Evolutionary conservation across 2,888 invertebrate species (phyloP).

Genomic region (Tromatobia lineatoria): DNA sequence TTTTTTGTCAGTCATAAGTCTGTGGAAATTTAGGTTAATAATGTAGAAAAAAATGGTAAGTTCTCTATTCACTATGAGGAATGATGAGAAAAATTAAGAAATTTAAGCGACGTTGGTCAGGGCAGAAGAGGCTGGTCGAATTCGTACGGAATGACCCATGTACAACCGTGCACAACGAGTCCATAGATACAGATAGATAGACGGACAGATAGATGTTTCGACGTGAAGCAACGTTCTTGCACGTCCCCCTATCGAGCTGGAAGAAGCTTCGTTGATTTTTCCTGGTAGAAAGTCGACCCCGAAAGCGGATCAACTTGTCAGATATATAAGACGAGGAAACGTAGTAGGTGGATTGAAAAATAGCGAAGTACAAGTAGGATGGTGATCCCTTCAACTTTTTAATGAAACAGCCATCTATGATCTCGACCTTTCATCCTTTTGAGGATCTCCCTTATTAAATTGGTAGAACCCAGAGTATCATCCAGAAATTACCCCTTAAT

Average conservation of each 20-base stretch:
- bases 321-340: conserved; percentile 44
- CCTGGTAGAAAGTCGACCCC: conserved; percentile 55
- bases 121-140: no score
- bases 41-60: no score
- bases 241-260: conserved; percentile 12
- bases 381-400: conserved; percentile 19
- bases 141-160: no score
- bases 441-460: not conserved
- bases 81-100: no score
- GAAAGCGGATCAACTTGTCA: conserved; percentile 65
- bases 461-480: not conserved
- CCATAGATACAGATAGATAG: conserved; percentile 49
- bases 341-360: conserved; percentile 54
- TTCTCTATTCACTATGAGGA: no score
- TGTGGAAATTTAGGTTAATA: no score
- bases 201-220: conserved; percentile 51
- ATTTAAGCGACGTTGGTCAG: no score
- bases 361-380: conserved; percentile 19
- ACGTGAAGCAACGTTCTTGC: conserved; percentile 43
- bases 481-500: not conserved
- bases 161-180: not conserved
- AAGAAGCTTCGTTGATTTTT: conserved; percentile 55
- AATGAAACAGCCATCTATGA: conserved; percentile 4
- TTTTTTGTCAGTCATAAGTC: no score
- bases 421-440: not conserved